Evolutionary conservation across 2,888 invertebrate genomes (phyloP).

Genomic region (Coleophora flavipennella): DNA sequence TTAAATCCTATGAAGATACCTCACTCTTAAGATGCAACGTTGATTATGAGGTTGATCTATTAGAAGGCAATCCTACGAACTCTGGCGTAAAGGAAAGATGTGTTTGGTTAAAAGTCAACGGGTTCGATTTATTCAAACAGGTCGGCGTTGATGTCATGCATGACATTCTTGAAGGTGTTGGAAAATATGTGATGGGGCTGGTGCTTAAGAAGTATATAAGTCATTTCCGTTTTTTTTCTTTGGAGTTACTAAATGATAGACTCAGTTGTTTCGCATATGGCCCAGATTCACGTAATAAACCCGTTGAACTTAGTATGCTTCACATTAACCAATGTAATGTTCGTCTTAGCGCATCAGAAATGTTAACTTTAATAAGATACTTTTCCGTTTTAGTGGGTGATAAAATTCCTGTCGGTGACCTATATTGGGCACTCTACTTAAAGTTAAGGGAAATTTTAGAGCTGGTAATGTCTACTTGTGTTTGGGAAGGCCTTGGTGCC

Average conservation of each 20-base stretch:
- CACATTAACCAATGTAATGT: too few relatives aligned
- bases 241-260: slow-evolving; percentile 3
- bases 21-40: not conserved
- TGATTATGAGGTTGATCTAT: not conserved
- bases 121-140: slow-evolving; percentile 10
- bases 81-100: slow-evolving; percentile 14
- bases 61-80: not conserved
- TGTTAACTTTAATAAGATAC: too few relatives aligned
- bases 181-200: slow-evolving; percentile 3
- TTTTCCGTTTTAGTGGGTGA: too few relatives aligned
- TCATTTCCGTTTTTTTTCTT: slow-evolving; percentile 1
- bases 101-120: slow-evolving; percentile 6
- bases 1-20: not conserved
- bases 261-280: slow-evolving; percentile 2
- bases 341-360: too few relatives aligned
- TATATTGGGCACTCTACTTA: too few relatives aligned
- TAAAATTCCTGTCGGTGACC: too few relatives aligned
- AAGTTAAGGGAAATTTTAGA: too few relatives aligned
- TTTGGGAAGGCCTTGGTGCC: too few relatives aligned
- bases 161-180: slow-evolving; percentile 5
- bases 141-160: slow-evolving; percentile 8
- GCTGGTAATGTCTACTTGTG: too few relatives aligned
- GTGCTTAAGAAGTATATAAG: not conserved
- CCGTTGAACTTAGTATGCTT: not conserved
- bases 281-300: slow-evolving; percentile 1